Base-by-base conservation (phyloP, 35 echinoderm and acorn worm species). In the Strongylocentrotus purpuratus region DNA sequence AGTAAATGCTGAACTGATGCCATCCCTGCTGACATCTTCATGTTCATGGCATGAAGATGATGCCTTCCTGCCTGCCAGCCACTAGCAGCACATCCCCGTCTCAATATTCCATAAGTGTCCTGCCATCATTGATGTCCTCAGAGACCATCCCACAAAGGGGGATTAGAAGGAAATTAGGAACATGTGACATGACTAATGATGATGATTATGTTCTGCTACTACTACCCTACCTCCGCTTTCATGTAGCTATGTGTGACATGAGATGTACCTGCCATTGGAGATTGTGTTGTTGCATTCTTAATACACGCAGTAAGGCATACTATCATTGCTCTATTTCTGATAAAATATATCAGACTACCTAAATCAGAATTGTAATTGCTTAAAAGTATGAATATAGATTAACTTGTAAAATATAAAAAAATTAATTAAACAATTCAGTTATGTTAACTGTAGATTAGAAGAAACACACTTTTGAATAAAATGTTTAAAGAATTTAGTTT, bases 241-340 rank as follows among this genome's bases (percentile, higher is more conserved):
- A 89, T 89, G 87, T 46, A 89, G 45, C 25, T 33, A 89, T 89
- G 87, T 89, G 87, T 46, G 87, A 89, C 87, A 45, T 89, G 87
- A 46, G 87, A 17, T 89, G 87, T 46, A n/a, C 87, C 18, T 89
- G 87, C 45, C 87, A 89, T 2, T 89, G 87, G 87, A 89, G 33
- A 45, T 15, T 89, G 87, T 33, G 87, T 89, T 89, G 87, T 45
- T 89, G 32, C 33, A 15, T 33, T 89, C 87, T 89, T 46, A 31
- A 9, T 46, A 89, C 87, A 45, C 87, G 87, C 87, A 89, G 87
- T 89, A 89, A 89, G 87, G 25, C n/a, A 14, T 46, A 7, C 2
- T 55, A 11, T 55, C 50, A 55, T 10, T 55, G 50, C 50, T 55
- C 15, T 12, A 55, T 55, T 2, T 55, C 15, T 12, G 1, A 55